Evolutionary conservation across 2,888 invertebrate genomes (phyloP).

Genomic region (Catocala nupta): DNA sequence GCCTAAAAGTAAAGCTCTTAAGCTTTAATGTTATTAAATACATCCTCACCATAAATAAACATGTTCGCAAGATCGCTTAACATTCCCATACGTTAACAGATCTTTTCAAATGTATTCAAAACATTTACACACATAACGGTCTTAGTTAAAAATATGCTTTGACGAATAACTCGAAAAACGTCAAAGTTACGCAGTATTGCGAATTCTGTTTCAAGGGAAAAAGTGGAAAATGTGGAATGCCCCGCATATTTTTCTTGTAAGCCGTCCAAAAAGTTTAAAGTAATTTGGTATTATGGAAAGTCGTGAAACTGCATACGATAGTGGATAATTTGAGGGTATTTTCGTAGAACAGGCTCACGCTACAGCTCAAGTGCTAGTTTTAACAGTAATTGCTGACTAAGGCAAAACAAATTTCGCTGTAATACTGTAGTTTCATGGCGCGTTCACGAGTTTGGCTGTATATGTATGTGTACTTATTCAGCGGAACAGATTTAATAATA

Average conservation of each 20-base stretch:
- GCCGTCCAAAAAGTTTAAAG: not conserved
- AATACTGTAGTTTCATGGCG: constrained; percentile 21
- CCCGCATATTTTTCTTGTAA: constrained; percentile 20
- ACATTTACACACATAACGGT: constrained; percentile 41
- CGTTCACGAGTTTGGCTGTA: too few species aligned
- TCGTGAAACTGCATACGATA: constrained; percentile 34
- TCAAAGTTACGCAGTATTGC: constrained; percentile 21
- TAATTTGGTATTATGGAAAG: constrained; percentile 29
- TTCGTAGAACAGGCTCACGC: constrained; percentile 38
- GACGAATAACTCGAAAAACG: constrained; percentile 36
- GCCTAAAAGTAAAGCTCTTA: too few species aligned
- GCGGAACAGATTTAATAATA: too few species aligned
- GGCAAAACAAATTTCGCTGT: constrained; percentile 35
- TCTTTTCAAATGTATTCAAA: constrained; percentile 24
- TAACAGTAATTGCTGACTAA: constrained; percentile 37
- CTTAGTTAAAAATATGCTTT: constrained; percentile 48
- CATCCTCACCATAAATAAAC: not conserved
- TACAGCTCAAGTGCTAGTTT: constrained; percentile 35
- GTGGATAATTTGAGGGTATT: constrained; percentile 36
- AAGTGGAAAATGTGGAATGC: constrained; percentile 7
- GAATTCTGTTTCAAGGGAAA: too few species aligned
- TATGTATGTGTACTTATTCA: too few species aligned
- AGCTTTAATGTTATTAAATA: too few species aligned
- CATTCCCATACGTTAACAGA: not conserved
- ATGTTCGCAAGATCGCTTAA: not conserved